Evolutionary conservation across 2,888 invertebrate genomes (phyloP).

Genomic region (Shargacucullia verbasci): DNA sequence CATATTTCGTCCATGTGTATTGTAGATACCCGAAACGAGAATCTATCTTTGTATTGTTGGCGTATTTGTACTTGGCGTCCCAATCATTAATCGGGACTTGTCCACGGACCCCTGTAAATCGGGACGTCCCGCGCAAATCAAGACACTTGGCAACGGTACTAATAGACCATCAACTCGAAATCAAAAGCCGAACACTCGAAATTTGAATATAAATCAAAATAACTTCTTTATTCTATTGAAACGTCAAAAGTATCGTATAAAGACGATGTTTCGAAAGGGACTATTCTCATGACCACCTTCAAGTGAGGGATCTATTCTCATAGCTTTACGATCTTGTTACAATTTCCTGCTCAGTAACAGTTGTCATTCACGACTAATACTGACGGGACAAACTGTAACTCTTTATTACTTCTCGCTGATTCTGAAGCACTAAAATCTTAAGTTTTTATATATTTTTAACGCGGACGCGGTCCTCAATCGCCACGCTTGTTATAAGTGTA

Average conservation of each 20-base stretch:
- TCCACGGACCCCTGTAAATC: no score
- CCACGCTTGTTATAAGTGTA: slow-evolving; percentile 45
- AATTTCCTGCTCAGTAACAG: slow-evolving; percentile 60
- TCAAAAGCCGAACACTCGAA: slow-evolving; percentile 2
- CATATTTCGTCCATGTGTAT: no score
- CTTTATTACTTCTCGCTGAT: slow-evolving; percentile 63
- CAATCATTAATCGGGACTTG: no score
- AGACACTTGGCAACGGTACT: no score
- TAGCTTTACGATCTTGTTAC: slow-evolving; percentile 43
- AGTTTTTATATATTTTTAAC: slow-evolving; percentile 48
- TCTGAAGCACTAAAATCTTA: slow-evolving; percentile 51
- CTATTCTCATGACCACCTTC: slow-evolving; percentile 21
- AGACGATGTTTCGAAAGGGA: no score
- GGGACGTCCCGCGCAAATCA: no score
- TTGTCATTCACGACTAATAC: slow-evolving; percentile 66
- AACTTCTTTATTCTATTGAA: background rate
- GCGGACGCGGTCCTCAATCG: slow-evolving; percentile 42
- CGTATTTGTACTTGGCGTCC: no score
- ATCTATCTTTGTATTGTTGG: no score
- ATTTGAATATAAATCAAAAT: slow-evolving; percentile 8
- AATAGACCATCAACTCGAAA: slow-evolving; percentile 5
- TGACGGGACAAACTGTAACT: slow-evolving; percentile 41
- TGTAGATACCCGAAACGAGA: no score
- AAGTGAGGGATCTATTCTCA: slow-evolving; percentile 38
- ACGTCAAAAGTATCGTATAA: background rate